Evolutionary conservation across 2,113 vertebrate genomes (phyloP).

Genomic region (Camelus dromedarius): DNA sequence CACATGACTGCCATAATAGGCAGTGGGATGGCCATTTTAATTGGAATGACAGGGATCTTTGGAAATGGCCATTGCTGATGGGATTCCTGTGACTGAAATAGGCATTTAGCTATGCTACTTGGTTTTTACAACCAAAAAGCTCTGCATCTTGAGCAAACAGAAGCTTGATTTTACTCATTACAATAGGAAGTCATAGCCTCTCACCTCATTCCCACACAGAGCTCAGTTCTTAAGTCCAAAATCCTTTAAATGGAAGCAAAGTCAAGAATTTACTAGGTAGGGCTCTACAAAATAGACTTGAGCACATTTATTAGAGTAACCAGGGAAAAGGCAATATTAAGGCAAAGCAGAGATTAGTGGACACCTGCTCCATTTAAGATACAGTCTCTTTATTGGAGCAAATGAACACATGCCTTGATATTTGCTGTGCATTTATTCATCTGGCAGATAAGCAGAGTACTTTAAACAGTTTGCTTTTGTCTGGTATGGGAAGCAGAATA

Average conservation of each 20-base stretch:
- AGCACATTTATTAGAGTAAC: background rate
- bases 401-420: background rate
- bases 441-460: background rate
- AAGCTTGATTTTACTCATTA: background rate
- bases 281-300: background rate
- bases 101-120: background rate
- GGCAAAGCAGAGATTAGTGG: background rate
- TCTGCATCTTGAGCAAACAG: conserved; percentile 2
- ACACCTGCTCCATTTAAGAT: background rate
- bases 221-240: background rate
- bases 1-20: background rate
- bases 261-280: background rate
- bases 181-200: background rate
- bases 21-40: background rate
- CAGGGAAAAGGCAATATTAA: background rate
- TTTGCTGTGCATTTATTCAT: background rate
- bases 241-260: background rate
- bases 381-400: background rate
- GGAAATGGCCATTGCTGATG: background rate
- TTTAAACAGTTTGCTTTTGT: background rate
- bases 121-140: background rate
- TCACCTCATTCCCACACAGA: background rate
- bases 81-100: background rate
- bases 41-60: background rate
- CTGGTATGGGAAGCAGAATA: background rate